Conservation (phyloP, 2,888 invertebrate species). For the Lissocephala sabroskyi region DNA sequence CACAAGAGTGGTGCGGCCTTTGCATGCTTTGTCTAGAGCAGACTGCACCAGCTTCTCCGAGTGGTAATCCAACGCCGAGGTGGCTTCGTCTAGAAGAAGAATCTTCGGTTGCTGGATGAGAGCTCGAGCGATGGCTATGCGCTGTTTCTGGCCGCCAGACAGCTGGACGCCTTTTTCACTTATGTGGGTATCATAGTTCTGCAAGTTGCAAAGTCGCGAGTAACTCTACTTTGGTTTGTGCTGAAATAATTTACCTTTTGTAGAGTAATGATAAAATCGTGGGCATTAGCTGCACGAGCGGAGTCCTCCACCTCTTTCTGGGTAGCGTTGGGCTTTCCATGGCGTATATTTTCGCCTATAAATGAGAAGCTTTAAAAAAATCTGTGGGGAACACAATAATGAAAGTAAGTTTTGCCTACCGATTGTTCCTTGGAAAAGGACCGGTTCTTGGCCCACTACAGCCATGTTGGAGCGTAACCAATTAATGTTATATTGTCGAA, state of each 20-base stretch:
- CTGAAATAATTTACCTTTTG: no score
- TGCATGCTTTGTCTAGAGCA: constrained; percentile 83
- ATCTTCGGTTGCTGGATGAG: constrained; percentile 83
- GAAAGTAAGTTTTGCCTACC: constrained; percentile 28
- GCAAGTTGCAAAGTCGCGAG: neutral
- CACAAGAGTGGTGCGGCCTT: constrained; percentile 81
- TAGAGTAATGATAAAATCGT: constrained; percentile 81
- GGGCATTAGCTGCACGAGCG: constrained; percentile 82
- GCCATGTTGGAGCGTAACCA: constrained; percentile 85
- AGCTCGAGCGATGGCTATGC: constrained; percentile 88
- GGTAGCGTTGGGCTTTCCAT: constrained; percentile 81
- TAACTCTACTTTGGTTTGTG: constrained; percentile 28
- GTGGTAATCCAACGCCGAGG: constrained; percentile 85
- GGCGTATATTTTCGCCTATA: constrained; percentile 77
- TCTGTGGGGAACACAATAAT: neutral
- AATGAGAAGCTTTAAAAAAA: no score
- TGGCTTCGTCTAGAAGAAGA: constrained; percentile 84
- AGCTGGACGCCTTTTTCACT: constrained; percentile 85
- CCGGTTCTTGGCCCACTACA: constrained; percentile 90
- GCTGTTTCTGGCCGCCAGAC: constrained; percentile 84
- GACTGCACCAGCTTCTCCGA: constrained; percentile 86
- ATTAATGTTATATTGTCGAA: constrained; percentile 79
- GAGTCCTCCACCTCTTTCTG: constrained; percentile 80
- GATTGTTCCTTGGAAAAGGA: constrained; percentile 86
- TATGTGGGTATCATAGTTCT: constrained; percentile 85